phyloP scores from a whole-genome alignment of 2,888 invertebrate genomes.

The Hirtodrosophila cameraria region DNA sequence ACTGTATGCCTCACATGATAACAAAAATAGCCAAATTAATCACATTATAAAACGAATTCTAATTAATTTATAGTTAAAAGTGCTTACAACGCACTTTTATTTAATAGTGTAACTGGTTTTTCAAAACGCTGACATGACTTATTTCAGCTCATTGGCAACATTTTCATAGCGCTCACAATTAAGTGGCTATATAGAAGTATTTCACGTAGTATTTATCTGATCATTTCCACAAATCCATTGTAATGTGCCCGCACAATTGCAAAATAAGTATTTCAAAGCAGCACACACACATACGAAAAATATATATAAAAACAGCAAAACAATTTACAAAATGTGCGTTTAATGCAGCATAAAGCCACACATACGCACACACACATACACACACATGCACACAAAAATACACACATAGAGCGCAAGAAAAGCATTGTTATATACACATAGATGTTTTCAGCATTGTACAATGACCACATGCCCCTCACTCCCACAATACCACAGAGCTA shows the following conservation, averaged over 20 bases:
- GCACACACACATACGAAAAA: conserved; percentile 8
- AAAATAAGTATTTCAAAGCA: conserved; percentile 27
- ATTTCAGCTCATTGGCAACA: not conserved
- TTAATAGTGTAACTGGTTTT: not conserved
- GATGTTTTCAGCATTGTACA: conserved; percentile 7
- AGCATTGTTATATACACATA: not conserved
- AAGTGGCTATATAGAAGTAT: not conserved
- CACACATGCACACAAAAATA: not conserved
- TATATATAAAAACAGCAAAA: conserved; percentile 27
- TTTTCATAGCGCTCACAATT: not conserved
- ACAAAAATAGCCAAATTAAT: too few relatives aligned
- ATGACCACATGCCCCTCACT: conserved; percentile 6
- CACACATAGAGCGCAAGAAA: too few relatives aligned
- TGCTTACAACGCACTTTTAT: too few relatives aligned
- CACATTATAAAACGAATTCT: too few relatives aligned
- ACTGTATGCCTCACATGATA: too few relatives aligned
- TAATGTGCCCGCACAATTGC: conserved; percentile 43
- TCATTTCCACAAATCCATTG: conserved; percentile 40
- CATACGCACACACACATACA: not conserved
- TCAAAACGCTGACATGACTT: not conserved
- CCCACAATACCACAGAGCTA: conserved; percentile 7
- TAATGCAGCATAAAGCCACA: conserved; percentile 17
- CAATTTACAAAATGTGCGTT: conserved; percentile 33
- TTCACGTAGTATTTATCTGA: conserved; percentile 24
- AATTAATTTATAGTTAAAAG: too few relatives aligned